Conservation (phyloP, 2,888 invertebrate genomes). For the Eurytoma adleriae region DNA sequence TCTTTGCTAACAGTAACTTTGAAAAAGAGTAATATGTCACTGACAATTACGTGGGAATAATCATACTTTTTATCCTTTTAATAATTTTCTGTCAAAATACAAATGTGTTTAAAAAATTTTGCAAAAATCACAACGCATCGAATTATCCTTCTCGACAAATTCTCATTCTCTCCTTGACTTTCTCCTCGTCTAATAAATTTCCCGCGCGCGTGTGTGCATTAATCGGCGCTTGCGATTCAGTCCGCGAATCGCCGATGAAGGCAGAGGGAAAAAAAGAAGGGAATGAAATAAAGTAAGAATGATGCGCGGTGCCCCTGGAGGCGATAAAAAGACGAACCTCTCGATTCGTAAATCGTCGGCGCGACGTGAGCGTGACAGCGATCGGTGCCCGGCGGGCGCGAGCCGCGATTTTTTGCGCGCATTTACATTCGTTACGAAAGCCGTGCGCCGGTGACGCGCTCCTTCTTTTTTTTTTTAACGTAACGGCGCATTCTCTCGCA, state of each 20-base stretch:
- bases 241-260: background rate
- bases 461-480: background rate
- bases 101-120: no score
- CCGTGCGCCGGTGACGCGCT: background rate
- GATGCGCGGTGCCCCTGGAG: background rate
- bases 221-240: background rate
- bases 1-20: no score
- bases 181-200: constrained; percentile 17
- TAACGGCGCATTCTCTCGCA: constrained; percentile 22
- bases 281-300: background rate
- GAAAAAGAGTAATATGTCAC: no score
- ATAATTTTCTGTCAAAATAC: background rate
- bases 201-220: background rate
- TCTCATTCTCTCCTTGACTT: background rate
- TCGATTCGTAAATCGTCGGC: constrained; percentile 27
- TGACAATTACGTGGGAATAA: no score
- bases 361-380: background rate
- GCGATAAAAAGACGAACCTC: constrained; percentile 22
- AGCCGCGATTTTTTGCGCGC: constrained; percentile 27
- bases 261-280: no score
- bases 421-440: constrained; percentile 51
- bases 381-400: constrained; percentile 11
- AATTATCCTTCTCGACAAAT: background rate
- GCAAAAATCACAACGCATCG: background rate
- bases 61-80: no score